A percentile compares a stretch with the other conserved stretches of the same genome.
phyloP scores from a whole-genome alignment of 2,797 vertebrate species.

The Mormyrus proboscirostris region DNA sequence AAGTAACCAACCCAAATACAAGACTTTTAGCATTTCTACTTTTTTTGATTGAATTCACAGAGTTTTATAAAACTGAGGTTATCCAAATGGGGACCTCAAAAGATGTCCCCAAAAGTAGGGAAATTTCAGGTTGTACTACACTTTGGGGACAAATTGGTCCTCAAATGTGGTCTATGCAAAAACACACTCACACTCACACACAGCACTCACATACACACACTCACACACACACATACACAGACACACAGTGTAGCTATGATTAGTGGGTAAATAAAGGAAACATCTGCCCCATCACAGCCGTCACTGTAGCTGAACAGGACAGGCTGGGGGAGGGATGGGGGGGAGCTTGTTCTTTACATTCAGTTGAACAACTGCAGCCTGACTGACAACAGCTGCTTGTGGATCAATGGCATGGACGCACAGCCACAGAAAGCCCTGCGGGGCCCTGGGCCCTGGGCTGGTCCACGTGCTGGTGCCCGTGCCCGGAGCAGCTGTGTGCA shows the following conservation, averaged over 20 bases:
- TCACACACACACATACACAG: not conserved
- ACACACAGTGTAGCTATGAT: not conserved
- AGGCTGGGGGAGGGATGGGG: conserved; percentile 29
- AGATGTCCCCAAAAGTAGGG: too few relatives aligned
- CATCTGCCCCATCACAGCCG: conserved; percentile 67
- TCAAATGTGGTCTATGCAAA: too few relatives aligned
- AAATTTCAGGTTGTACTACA: too few relatives aligned
- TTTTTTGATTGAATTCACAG: too few relatives aligned
- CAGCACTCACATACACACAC: not conserved
- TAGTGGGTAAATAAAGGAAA: conserved; percentile 67
- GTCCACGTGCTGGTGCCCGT: not conserved
- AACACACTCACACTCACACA: not conserved
- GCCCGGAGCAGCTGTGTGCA: not conserved
- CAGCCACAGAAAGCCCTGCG: not conserved
- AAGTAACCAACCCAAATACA: too few relatives aligned
- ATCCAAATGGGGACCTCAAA: too few relatives aligned
- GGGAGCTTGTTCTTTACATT: conserved; percentile 23
- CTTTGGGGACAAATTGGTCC: too few relatives aligned
- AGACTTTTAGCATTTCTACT: too few relatives aligned
- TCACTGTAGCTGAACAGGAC: conserved; percentile 49
- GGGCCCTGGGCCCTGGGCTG: not conserved
- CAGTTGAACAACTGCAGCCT: conserved; percentile 35
- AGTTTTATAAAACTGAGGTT: too few relatives aligned
- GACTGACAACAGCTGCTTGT: conserved; percentile 42
- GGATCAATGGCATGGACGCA: conserved; percentile 23